These are phyloP conservation scores for Anabas testudineus DNA, from an alignment of 2,797 vertebrate species.

Conservation along the genomic window DNA sequence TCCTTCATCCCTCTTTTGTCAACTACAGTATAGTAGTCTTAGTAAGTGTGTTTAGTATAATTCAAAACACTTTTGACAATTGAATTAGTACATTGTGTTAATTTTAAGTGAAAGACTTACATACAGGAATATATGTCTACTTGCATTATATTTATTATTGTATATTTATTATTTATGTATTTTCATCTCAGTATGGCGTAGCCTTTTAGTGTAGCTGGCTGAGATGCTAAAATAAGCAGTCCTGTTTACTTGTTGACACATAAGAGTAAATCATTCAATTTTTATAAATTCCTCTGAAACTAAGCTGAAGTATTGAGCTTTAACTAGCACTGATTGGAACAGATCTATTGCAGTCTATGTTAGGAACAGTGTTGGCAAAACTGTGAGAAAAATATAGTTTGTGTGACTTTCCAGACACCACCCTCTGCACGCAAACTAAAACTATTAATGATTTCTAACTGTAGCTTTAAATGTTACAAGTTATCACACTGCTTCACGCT, in stretches of 20 bases:
- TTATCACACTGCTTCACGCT: background rate
- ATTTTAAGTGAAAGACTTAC: background rate
- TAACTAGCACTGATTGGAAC: background rate
- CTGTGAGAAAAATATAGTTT: no score
- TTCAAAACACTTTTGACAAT: background rate
- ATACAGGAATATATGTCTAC: background rate
- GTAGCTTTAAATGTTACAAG: no score
- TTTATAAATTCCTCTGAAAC: background rate
- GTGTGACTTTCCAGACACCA: no score
- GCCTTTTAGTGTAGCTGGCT: no score
- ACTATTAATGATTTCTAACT: background rate
- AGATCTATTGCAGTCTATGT: background rate
- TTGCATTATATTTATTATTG: background rate
- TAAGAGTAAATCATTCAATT: background rate
- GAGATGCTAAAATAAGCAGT: background rate
- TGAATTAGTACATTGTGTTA: background rate
- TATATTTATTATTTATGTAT: no score
- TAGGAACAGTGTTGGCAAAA: background rate
- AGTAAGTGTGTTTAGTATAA: background rate
- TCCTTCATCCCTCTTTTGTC: background rate
- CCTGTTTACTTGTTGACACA: background rate
- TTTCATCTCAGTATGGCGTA: no score
- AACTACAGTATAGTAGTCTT: background rate
- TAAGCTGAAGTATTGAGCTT: background rate
- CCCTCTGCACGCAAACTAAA: no score